These are phyloP conservation scores for Cotesia chilonis DNA, from an alignment of 1,140 invertebrate species.

Conservation along the genomic window DNA sequence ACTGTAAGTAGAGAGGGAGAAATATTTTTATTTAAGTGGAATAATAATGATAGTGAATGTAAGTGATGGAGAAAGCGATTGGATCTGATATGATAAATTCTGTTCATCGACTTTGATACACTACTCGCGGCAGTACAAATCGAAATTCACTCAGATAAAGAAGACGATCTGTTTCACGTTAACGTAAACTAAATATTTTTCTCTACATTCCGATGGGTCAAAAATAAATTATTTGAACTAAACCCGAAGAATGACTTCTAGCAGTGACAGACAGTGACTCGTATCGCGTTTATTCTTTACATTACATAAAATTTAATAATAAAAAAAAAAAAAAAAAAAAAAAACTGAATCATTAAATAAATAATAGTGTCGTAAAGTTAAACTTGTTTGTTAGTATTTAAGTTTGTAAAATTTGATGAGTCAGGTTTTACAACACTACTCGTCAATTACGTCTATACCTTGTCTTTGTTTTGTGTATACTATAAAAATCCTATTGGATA, in stretches of 20 bases:
- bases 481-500: neutral
- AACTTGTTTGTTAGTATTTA: neutral
- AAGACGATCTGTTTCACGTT: too few relatives aligned
- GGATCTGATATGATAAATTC: conserved; percentile 9
- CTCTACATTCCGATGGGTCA: neutral
- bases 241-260: neutral
- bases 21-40: conserved; percentile 11
- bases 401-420: neutral
- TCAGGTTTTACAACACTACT: neutral
- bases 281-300: neutral
- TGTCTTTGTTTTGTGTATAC: neutral
- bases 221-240: neutral
- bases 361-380: neutral
- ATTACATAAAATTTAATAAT: too few relatives aligned
- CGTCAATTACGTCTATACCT: neutral
- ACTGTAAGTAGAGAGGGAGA: neutral
- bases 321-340: too few relatives aligned
- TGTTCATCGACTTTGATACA: conserved; percentile 19
- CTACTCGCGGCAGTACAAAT: neutral
- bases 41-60: neutral
- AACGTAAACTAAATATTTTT: neutral
- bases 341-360: neutral
- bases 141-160: neutral
- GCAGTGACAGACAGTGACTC: conserved; percentile 16
- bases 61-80: conserved; percentile 15